These are phyloP conservation scores for Rhipidura dahli DNA, from an alignment of 2,113 vertebrate genomes.

Conservation along the genomic window DNA sequence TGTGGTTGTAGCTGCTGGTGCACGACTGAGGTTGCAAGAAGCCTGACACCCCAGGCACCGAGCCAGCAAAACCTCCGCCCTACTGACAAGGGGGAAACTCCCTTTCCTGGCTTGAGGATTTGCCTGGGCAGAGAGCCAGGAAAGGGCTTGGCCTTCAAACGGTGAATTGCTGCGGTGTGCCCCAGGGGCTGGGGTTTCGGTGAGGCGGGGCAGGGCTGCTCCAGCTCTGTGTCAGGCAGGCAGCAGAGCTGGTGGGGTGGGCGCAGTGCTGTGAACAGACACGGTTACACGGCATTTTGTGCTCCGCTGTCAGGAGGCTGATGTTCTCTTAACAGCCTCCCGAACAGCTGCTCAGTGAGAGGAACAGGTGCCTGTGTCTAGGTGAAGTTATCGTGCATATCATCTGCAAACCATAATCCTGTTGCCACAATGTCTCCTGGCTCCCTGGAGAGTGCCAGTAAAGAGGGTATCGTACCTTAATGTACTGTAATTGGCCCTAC, in stretches of 20 bases:
- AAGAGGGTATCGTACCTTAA: slow-evolving; percentile 1
- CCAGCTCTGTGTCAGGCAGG: background rate
- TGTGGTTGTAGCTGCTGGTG: background rate
- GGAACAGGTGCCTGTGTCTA: slow-evolving; percentile 21
- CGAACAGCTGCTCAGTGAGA: background rate
- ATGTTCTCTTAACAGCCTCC: slow-evolving; percentile 19
- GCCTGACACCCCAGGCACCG: background rate
- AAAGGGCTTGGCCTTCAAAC: background rate
- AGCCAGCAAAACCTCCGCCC: background rate
- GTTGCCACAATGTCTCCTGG: background rate
- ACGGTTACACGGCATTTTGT: background rate
- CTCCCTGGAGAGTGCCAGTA: slow-evolving; percentile 16
- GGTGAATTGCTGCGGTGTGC: background rate
- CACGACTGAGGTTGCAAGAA: background rate
- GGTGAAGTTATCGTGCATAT: slow-evolving; percentile 1
- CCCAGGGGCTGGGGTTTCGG: background rate
- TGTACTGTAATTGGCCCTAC: background rate
- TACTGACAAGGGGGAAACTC: background rate
- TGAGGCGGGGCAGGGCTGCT: background rate
- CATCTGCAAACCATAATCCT: slow-evolving; percentile 22
- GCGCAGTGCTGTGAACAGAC: background rate
- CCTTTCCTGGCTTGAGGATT: background rate
- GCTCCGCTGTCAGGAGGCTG: background rate
- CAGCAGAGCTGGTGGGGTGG: background rate
- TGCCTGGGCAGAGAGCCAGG: slow-evolving; percentile 5